Conservation (phyloP, 2,797 vertebrate genomes). For the Morus bassanus region DNA sequence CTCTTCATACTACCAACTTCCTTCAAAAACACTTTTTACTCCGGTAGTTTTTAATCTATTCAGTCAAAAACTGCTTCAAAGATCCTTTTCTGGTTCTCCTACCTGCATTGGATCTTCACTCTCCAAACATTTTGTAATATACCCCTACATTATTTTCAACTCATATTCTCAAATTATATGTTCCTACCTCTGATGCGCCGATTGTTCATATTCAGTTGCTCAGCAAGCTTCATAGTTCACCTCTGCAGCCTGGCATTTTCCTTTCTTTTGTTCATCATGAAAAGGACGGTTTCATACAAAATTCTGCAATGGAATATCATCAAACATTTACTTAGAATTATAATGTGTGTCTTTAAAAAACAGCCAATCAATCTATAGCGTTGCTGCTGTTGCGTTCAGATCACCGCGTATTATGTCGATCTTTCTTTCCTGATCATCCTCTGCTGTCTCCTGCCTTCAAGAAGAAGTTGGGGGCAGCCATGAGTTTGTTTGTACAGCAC, state of each 20-base stretch:
- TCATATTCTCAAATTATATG: background rate
- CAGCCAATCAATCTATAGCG: fast-evolving
- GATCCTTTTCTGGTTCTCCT: background rate
- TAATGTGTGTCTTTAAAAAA: background rate
- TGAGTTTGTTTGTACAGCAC: background rate
- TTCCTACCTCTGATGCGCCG: background rate
- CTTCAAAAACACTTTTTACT: background rate
- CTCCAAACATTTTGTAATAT: background rate
- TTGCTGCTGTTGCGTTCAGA: background rate
- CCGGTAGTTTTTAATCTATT: background rate
- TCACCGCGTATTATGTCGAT: background rate
- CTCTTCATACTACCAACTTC: background rate
- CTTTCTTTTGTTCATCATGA: background rate
- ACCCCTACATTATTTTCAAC: background rate
- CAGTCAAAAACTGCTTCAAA: background rate
- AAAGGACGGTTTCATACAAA: background rate
- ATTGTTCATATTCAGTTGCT: background rate
- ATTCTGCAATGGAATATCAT: background rate
- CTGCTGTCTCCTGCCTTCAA: background rate
- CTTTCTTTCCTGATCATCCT: background rate
- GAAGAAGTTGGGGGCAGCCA: background rate
- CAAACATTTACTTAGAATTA: background rate
- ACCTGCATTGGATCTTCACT: background rate
- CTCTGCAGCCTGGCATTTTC: background rate
- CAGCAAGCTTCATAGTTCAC: background rate